phyloP scores from a whole-genome alignment of 1,140 invertebrate species.

The Diploscapter pachys region DNA sequence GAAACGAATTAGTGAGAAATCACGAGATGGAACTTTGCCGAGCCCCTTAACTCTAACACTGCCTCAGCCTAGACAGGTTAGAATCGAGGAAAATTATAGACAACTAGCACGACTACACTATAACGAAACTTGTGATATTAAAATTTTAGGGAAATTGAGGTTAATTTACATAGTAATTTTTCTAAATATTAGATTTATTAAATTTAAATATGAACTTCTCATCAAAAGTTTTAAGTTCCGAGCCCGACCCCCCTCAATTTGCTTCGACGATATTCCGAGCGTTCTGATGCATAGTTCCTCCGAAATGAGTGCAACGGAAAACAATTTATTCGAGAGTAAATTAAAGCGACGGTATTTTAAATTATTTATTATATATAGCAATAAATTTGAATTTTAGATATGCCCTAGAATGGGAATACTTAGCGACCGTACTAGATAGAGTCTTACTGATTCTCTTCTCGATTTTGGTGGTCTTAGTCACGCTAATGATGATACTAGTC shows the following conservation, averaged over 20 bases:
- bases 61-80: too few species aligned
- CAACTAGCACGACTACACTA: too few species aligned
- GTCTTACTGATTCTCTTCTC: slow-evolving; percentile 55
- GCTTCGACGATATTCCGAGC: slow-evolving; percentile 9
- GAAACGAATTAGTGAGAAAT: too few species aligned
- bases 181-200: too few species aligned
- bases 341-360: slow-evolving; percentile 28
- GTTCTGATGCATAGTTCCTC: slow-evolving; percentile 19
- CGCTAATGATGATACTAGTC: slow-evolving; percentile 53
- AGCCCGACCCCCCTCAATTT: background rate
- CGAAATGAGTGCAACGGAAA: slow-evolving; percentile 28
- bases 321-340: slow-evolving; percentile 32
- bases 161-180: too few species aligned
- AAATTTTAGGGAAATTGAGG: too few species aligned
- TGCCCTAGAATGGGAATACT: slow-evolving; percentile 58
- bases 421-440: slow-evolving; percentile 55
- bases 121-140: too few species aligned
- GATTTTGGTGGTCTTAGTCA: slow-evolving; percentile 50
- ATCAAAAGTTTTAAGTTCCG: too few species aligned
- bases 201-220: too few species aligned
- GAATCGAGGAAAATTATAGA: too few species aligned
- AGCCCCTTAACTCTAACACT: too few species aligned
- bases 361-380: background rate
- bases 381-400: slow-evolving; percentile 39
- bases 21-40: too few species aligned